Percentiles rank a stretch among this genome's conserved stretches.
Conservation (phyloP, 2,113 vertebrate genomes). For the Osmerus mordax region DNA sequence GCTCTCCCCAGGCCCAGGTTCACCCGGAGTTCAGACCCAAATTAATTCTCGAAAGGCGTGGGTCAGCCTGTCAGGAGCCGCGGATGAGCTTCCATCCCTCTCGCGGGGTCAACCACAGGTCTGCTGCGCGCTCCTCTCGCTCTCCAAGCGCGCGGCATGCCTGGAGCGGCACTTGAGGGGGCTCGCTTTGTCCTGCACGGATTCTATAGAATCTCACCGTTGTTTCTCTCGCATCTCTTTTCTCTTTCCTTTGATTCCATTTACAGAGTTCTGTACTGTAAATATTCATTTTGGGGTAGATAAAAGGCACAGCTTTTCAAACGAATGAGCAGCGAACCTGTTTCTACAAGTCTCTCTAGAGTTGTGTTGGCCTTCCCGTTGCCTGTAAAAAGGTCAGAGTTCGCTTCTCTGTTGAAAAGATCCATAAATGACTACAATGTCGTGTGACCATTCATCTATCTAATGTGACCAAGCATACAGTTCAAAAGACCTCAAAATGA, state of each 20-base stretch:
- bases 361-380: background rate
- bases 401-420: conserved; percentile 56
- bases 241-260: background rate
- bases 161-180: conserved; percentile 27
- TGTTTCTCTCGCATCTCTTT: conserved; percentile 17
- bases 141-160: conserved; percentile 11
- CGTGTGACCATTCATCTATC: background rate
- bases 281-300: conserved; percentile 7
- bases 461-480: conserved; percentile 14
- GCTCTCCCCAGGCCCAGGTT: conserved; percentile 73
- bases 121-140: conserved; percentile 46
- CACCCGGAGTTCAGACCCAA: conserved; percentile 83
- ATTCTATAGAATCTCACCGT: conserved; percentile 38
- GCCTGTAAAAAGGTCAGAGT: conserved; percentile 47
- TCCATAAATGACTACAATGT: conserved; percentile 47
- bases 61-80: conserved; percentile 67
- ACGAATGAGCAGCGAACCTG: background rate
- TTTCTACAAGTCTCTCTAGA: background rate
- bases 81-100: conserved; percentile 54
- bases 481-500: too few species aligned
- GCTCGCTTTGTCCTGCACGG: conserved; percentile 40
- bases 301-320: conserved; percentile 7
- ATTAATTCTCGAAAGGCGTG: conserved; percentile 73
- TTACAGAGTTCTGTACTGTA: conserved; percentile 12
- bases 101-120: conserved; percentile 76